A percentile compares a stretch with the other conserved stretches of the same genome.
phyloP scores from a whole-genome alignment of 1,140 invertebrate species.

The Hypsibius dujardini region DNA sequence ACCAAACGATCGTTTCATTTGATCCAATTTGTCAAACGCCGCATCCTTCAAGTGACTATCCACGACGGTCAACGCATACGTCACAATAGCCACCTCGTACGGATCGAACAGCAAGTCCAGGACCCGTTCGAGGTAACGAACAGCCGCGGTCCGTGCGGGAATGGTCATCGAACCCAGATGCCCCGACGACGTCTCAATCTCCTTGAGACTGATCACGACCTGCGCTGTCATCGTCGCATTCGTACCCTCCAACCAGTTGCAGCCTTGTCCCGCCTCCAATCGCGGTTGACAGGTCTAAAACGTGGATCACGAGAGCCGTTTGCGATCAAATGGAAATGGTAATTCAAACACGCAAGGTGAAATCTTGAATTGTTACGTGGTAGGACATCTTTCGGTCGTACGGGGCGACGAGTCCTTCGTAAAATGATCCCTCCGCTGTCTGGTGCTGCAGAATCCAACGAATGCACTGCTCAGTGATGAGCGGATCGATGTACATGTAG shows the following conservation, averaged over 20 bases:
- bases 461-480: constrained; percentile 52
- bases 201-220: constrained; percentile 60
- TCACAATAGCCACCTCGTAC: constrained; percentile 65
- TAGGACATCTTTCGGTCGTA: constrained; percentile 64
- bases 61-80: constrained; percentile 61
- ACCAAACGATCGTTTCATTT: constrained; percentile 15
- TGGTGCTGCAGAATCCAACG: constrained; percentile 62
- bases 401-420: constrained; percentile 54
- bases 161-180: constrained; percentile 26
- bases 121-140: constrained; percentile 64
- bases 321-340: too few species aligned
- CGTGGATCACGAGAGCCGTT: too few species aligned
- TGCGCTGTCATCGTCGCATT: constrained; percentile 76
- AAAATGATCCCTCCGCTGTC: constrained; percentile 57
- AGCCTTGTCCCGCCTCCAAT: constrained; percentile 27
- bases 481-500: constrained; percentile 70
- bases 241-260: constrained; percentile 40
- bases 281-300: too few species aligned
- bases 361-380: constrained; percentile 34
- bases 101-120: constrained; percentile 54
- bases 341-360: too few species aligned
- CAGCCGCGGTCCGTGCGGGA: constrained; percentile 41
- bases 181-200: constrained; percentile 49
- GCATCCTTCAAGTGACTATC: constrained; percentile 58
- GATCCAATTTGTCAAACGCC: constrained; percentile 54